Conservation (phyloP, 2,888 invertebrate species). For the Dasysyrphus albostriatus region DNA sequence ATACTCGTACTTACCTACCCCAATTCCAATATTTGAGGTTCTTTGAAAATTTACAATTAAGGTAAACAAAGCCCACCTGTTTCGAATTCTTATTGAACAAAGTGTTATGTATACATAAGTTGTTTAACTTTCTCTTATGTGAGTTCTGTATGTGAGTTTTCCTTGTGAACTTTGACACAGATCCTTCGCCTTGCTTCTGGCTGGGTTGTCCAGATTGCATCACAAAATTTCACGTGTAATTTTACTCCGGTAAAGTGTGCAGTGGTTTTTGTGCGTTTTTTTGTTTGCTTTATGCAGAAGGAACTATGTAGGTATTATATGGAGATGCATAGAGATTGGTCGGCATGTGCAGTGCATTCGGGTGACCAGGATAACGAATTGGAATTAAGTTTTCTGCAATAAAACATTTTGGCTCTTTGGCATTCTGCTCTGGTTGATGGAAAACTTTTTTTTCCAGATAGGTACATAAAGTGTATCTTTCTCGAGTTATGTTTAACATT, state of each 20-base stretch:
- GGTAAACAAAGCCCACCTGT: not conserved
- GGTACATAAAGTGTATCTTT: no score
- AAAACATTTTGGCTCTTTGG: constrained; percentile 60
- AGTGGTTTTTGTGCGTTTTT: constrained; percentile 3
- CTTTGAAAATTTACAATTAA: not conserved
- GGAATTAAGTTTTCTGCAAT: constrained; percentile 61
- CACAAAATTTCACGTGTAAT: constrained; percentile 39
- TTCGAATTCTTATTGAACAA: not conserved
- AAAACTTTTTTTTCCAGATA: constrained; percentile 56
- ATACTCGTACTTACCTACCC: not conserved
- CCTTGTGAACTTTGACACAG: constrained; percentile 41
- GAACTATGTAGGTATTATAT: not conserved
- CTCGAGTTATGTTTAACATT: no score
- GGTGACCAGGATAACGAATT: constrained; percentile 64
- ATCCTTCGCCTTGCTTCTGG: constrained; percentile 31
- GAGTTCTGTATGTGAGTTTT: not conserved
- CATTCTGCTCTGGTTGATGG: constrained; percentile 44
- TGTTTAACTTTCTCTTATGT: constrained; percentile 2
- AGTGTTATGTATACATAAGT: not conserved
- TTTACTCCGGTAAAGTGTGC: constrained; percentile 25
- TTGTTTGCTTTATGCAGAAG: not conserved
- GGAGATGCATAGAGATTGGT: constrained; percentile 2
- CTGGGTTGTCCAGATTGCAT: constrained; percentile 34
- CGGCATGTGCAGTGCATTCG: constrained; percentile 18
- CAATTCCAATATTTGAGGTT: not conserved